A percentile compares a stretch with the other conserved stretches of the same genome.
Evolutionary conservation across 2,888 invertebrate species (phyloP).

Genomic region (Oxycera nigricornis): DNA sequence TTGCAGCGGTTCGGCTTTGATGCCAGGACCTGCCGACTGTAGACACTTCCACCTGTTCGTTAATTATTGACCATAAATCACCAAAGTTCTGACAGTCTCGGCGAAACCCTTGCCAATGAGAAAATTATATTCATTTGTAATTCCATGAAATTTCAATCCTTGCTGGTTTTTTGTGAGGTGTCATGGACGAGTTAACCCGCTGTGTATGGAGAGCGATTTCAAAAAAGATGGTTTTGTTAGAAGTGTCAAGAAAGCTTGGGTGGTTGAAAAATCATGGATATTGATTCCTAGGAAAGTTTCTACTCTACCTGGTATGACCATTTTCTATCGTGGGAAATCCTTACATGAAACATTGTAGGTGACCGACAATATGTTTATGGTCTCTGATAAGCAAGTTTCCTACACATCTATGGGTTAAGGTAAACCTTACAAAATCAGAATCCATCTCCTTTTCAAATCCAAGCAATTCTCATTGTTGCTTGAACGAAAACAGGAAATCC

Average conservation of each 20-base stretch:
- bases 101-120: slow-evolving; percentile 35
- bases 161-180: neutral
- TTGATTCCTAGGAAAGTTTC: no score
- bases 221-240: no score
- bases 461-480: slow-evolving; percentile 24
- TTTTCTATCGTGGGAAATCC: no score
- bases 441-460: neutral
- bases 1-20: neutral
- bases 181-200: no score
- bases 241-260: no score
- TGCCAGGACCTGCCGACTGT: neutral
- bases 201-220: no score
- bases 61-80: slow-evolving; percentile 38
- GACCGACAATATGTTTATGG: no score
- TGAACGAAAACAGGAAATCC: slow-evolving; percentile 26
- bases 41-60: slow-evolving; percentile 22
- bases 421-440: neutral
- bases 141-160: slow-evolving; percentile 25
- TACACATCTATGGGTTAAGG: slow-evolving; percentile 17
- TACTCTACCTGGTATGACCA: no score
- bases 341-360: no score
- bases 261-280: no score
- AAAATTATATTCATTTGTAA: slow-evolving; percentile 37
- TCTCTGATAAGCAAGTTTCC: no score
- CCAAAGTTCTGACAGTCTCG: slow-evolving; percentile 32